A percentile compares a stretch with the other conserved stretches of the same genome.
Evolutionary conservation across 1,140 invertebrate genomes (phyloP).

Genomic region (Drosophila sp.): DNA sequence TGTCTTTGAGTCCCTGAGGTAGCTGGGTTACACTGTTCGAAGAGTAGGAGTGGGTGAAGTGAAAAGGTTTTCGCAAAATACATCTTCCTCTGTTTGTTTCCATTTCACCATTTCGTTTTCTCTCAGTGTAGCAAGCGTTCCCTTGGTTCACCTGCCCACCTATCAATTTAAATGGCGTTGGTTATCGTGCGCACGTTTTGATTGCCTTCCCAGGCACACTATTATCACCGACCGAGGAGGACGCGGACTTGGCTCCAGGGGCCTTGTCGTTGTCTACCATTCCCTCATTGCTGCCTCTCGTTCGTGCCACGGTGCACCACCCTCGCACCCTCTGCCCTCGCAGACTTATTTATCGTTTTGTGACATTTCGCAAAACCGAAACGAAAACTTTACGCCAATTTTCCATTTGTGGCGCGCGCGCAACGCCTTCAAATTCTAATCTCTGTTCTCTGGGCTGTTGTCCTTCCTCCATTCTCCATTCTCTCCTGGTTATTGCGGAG

Average conservation of each 20-base stretch:
- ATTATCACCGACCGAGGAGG: slow-evolving; percentile 52
- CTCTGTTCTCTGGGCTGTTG: slow-evolving; percentile 55
- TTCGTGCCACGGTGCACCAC: too few relatives aligned
- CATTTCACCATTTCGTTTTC: background rate
- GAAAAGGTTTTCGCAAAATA: too few relatives aligned
- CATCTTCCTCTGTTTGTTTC: background rate
- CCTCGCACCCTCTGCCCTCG: background rate
- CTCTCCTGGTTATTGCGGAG: slow-evolving; percentile 54
- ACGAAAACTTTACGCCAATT: slow-evolving; percentile 65
- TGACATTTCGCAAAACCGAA: slow-evolving; percentile 60
- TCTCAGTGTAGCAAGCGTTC: slow-evolving; percentile 12
- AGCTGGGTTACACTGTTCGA: background rate
- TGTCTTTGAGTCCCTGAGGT: slow-evolving; percentile 9
- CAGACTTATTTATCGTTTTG: slow-evolving; percentile 70
- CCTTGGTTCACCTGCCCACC: slow-evolving; percentile 55
- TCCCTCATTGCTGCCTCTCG: background rate
- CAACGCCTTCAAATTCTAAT: slow-evolving; percentile 62
- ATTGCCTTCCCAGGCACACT: slow-evolving; percentile 69
- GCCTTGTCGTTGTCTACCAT: slow-evolving; percentile 26
- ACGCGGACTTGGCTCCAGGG: slow-evolving; percentile 37
- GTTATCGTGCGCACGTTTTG: slow-evolving; percentile 76
- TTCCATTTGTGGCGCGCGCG: slow-evolving; percentile 45
- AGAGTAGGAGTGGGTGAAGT: background rate
- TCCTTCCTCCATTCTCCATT: slow-evolving; percentile 11
- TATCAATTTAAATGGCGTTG: slow-evolving; percentile 74